A percentile compares a stretch with the other conserved stretches of the same genome.
Evolutionary conservation across 2,888 invertebrate genomes (phyloP).

Genomic region (Agonopterix alstromeriana): DNA sequence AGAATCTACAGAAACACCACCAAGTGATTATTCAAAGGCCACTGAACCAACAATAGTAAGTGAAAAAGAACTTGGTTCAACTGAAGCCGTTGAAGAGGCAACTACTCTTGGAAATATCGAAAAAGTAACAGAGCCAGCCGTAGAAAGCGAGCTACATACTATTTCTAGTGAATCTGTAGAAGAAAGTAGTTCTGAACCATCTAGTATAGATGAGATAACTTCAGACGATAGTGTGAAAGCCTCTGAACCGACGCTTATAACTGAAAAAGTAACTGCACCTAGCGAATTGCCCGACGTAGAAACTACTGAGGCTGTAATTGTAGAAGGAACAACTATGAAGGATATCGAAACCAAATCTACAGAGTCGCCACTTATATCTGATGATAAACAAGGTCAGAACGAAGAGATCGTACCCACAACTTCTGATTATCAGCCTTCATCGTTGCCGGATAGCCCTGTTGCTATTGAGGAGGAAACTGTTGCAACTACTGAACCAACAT

Average conservation of each 20-base stretch:
- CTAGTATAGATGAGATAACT: too few species aligned
- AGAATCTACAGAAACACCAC: too few species aligned
- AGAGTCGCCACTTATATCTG: neutral
- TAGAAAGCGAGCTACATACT: too few species aligned
- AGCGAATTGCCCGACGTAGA: neutral
- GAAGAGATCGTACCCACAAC: neutral
- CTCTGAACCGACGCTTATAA: too few species aligned
- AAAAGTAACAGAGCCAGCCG: too few species aligned
- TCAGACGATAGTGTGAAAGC: too few species aligned
- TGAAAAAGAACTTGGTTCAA: conserved; percentile 2
- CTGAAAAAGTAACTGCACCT: too few species aligned
- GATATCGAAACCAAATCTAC: neutral
- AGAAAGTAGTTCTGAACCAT: too few species aligned
- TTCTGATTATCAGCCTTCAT: neutral
- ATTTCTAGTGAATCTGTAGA: too few species aligned
- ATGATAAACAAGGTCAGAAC: neutral
- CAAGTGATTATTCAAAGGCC: neutral
- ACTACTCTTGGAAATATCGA: neutral
- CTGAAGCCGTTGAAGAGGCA: neutral
- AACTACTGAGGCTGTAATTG: neutral
- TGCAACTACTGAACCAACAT: conserved; percentile 18
- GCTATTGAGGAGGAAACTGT: neutral
- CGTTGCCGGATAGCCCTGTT: neutral
- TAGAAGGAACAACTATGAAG: neutral
- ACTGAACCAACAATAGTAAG: conserved; percentile 10